These are phyloP conservation scores for Resseliella maxima DNA, from an alignment of 2,888 invertebrate genomes.

Conservation along the genomic window DNA sequence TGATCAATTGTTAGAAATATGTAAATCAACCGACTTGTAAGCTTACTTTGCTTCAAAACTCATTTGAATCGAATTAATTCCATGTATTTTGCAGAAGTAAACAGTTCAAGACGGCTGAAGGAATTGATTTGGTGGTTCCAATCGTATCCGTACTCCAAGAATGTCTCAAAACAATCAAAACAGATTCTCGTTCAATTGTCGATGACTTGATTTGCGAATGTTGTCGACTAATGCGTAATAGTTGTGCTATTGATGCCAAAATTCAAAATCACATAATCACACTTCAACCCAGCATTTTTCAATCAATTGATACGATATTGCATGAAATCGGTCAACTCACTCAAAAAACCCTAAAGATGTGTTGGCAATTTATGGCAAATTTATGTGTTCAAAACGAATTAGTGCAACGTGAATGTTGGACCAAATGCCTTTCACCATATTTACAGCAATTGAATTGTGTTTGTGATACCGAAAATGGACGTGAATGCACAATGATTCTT, in stretches of 20 bases:
- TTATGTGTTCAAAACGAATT: slow-evolving; percentile 64
- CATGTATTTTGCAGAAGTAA: not conserved
- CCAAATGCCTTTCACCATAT: not conserved
- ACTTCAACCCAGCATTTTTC: too few species aligned
- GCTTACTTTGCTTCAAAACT: too few species aligned
- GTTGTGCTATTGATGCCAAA: not conserved
- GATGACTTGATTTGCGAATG: not conserved
- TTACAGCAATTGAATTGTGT: not conserved
- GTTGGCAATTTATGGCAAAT: slow-evolving; percentile 65
- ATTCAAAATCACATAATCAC: slow-evolving; percentile 56
- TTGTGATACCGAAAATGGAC: slow-evolving; percentile 17
- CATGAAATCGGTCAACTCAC: too few species aligned
- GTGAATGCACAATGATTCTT: slow-evolving; percentile 71
- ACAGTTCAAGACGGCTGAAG: not conserved
- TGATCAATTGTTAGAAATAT: not conserved
- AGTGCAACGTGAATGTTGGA: slow-evolving; percentile 60
- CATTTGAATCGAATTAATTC: too few species aligned
- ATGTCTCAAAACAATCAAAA: too few species aligned
- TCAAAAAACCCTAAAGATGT: slow-evolving; percentile 58
- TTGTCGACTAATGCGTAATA: slow-evolving; percentile 1
- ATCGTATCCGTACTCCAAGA: too few species aligned
- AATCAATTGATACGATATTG: not conserved
- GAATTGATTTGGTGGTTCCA: not conserved
- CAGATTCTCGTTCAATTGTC: not conserved
- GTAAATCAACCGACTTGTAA: not conserved